Evolutionary conservation across 2,888 invertebrate species (phyloP).

Genomic region (Nephrotoma guestfalica): DNA sequence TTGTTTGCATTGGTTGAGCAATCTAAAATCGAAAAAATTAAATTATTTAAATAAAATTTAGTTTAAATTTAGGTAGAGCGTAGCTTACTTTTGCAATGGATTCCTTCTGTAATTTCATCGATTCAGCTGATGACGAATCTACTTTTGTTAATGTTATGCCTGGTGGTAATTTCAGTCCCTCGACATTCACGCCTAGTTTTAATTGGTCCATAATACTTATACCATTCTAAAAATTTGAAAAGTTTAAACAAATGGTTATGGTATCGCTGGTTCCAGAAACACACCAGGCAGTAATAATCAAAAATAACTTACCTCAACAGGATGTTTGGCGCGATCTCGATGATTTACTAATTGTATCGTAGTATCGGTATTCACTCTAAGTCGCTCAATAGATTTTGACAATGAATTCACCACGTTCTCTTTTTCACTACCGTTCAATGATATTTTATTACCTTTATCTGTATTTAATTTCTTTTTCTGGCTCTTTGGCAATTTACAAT

Average conservation of each 20-base stretch:
- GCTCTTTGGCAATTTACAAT: not conserved
- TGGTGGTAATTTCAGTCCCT: slow-evolving; percentile 53
- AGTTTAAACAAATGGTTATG: not conserved
- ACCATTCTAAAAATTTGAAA: slow-evolving; percentile 13
- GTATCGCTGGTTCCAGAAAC: not conserved
- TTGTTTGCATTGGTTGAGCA: slow-evolving; percentile 12
- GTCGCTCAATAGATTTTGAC: slow-evolving; percentile 11
- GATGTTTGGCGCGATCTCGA: not conserved
- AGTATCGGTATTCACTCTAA: slow-evolving; percentile 12
- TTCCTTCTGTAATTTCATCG: slow-evolving; percentile 28
- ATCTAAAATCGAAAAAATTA: slow-evolving; percentile 10
- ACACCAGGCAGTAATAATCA: not conserved
- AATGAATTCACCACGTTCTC: slow-evolving; percentile 9
- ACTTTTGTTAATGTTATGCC: slow-evolving; percentile 69
- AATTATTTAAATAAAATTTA: not conserved
- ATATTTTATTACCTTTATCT: not conserved
- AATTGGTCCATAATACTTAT: slow-evolving; percentile 34
- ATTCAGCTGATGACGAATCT: slow-evolving; percentile 36
- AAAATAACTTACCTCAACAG: not conserved
- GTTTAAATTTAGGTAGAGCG: not conserved
- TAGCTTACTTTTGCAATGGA: slow-evolving; percentile 24
- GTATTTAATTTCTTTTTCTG: not conserved
- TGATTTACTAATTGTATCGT: slow-evolving; percentile 11
- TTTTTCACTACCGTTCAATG: not conserved
- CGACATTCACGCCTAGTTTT: slow-evolving; percentile 36